Conservation (phyloP, 1,140 invertebrate genomes). For the Daktulosphaira vitifoliae region DNA sequence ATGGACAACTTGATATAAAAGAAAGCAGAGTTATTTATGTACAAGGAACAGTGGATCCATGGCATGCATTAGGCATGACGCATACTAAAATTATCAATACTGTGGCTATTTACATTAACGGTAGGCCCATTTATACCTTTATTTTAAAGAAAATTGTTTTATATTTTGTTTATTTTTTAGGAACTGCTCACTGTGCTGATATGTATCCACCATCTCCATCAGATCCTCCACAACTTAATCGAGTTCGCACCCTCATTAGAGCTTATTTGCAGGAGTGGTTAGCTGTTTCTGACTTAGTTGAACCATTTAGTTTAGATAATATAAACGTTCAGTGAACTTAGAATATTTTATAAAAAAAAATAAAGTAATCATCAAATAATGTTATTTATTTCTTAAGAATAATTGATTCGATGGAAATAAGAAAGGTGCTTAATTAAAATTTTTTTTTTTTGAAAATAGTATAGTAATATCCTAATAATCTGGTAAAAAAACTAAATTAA, state of each 20-base stretch:
- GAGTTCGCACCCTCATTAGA: conserved; percentile 52
- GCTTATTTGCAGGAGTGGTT: conserved; percentile 39
- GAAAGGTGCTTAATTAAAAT: too few relatives aligned
- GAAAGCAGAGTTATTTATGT: conserved; percentile 71
- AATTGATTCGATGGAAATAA: too few relatives aligned
- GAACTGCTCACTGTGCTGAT: conserved; percentile 19
- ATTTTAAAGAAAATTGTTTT: background rate
- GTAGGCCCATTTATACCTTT: background rate
- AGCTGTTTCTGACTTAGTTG: too few relatives aligned
- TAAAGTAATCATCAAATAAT: too few relatives aligned
- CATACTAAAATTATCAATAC: conserved; percentile 35
- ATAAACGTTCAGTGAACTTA: too few relatives aligned
- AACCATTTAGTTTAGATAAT: too few relatives aligned
- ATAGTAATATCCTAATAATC: too few relatives aligned
- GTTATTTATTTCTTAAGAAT: too few relatives aligned
- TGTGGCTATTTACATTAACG: background rate
- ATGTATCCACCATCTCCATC: conserved; percentile 60
- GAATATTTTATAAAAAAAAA: too few relatives aligned
- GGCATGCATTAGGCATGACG: conserved; percentile 76
- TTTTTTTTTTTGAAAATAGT: too few relatives aligned
- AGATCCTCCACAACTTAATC: conserved; percentile 54
- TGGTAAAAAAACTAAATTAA: too few relatives aligned
- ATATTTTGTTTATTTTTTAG: conserved; percentile 7
- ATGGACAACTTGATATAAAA: conserved; percentile 64
- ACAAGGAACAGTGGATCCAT: conserved; percentile 85